phyloP scores from a whole-genome alignment of 2,113 vertebrate genomes.

The Motacilla tschutschensis region DNA sequence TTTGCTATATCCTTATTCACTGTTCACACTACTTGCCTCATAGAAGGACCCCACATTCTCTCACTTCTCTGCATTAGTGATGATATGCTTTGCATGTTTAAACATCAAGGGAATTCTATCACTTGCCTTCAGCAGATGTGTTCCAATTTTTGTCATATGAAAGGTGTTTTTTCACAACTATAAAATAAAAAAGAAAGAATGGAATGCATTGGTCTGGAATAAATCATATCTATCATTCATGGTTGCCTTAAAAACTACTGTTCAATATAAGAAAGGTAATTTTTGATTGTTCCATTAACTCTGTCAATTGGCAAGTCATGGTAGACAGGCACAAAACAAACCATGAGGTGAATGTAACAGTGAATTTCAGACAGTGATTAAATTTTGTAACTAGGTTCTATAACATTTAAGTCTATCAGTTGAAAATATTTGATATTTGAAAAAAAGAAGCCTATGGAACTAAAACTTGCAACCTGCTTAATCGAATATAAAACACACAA shows the following conservation, averaged over 20 bases:
- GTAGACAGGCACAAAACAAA: not conserved
- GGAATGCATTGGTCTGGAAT: not conserved
- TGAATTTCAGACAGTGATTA: not conserved
- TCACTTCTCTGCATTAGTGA: not conserved
- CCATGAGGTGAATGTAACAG: not conserved
- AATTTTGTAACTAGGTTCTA: not conserved
- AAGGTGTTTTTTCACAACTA: not conserved
- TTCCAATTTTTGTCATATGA: not conserved
- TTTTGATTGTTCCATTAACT: constrained; percentile 12
- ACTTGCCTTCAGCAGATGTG: not conserved
- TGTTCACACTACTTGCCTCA: not conserved
- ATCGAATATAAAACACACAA: accelerated
- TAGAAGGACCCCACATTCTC: not conserved
- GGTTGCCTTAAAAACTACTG: not conserved
- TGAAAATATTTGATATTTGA: not conserved
- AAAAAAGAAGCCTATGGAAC: not conserved
- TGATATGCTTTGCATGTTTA: not conserved
- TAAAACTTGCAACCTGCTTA: not conserved
- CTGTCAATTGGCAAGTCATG: not conserved
- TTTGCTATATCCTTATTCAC: not conserved
- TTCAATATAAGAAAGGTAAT: not conserved
- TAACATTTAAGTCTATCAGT: not conserved
- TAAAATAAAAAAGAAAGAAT: not conserved
- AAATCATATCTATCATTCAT: constrained; percentile 1
- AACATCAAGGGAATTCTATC: not conserved